Conservation (phyloP, 1,140 invertebrate species). For the Leptonema lineaticorne region DNA sequence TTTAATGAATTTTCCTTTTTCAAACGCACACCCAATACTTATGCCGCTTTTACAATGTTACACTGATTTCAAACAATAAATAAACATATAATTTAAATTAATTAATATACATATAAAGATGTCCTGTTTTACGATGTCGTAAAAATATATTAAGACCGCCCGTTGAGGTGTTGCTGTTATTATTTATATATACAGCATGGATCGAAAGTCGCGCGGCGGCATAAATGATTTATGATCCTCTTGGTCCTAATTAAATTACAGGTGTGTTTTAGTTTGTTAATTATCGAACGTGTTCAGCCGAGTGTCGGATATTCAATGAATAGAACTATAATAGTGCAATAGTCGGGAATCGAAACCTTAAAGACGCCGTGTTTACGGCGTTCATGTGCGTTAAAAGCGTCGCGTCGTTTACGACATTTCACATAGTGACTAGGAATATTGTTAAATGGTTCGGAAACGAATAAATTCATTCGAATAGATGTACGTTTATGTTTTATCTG, state of each 20-base stretch:
- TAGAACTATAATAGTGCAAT: background rate
- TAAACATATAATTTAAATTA: no score
- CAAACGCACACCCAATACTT: no score
- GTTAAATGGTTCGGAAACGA: constrained; percentile 40
- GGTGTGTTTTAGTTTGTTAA: constrained; percentile 1
- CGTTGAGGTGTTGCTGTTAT: no score
- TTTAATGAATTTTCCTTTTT: constrained; percentile 27
- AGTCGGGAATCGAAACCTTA: background rate
- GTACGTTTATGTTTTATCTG: constrained; percentile 39
- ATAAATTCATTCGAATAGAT: constrained; percentile 41
- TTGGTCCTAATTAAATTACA: constrained; percentile 10
- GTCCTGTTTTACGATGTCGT: no score
- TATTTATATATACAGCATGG: no score
- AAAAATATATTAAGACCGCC: no score
- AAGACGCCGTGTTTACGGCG: background rate
- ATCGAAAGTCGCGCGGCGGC: background rate
- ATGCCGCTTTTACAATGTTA: no score
- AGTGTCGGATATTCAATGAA: background rate
- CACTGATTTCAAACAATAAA: no score
- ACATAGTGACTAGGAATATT: constrained; percentile 36
- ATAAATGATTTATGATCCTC: background rate
- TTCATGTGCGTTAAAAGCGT: background rate
- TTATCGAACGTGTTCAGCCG: background rate
- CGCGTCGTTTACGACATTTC: background rate
- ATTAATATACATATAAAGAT: no score